Conservation (phyloP, 1,140 invertebrate genomes). For the Anastrepha ludens region DNA sequence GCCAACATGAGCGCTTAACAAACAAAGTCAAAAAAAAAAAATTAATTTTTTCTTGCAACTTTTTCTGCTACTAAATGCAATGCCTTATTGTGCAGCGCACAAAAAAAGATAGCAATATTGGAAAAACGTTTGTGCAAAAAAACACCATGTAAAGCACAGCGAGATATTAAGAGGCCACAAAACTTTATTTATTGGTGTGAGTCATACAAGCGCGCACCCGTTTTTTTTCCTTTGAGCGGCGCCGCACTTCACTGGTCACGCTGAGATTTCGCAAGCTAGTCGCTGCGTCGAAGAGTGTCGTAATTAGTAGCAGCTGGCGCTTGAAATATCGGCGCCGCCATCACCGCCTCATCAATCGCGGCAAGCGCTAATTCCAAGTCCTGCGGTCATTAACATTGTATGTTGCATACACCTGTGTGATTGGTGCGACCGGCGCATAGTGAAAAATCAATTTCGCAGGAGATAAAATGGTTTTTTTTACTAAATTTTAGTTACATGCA, state of each 20-base stretch:
- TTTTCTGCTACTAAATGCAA: not conserved
- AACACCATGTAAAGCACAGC: not conserved
- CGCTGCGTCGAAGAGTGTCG: not conserved
- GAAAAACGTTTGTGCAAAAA: not conserved
- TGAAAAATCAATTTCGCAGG: constrained; percentile 4
- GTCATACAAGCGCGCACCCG: not conserved
- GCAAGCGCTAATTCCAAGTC: not conserved
- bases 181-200: not conserved
- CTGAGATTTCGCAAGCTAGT: not conserved
- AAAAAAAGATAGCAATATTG: not conserved
- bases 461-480: not conserved
- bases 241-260: not conserved
- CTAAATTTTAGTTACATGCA: not conserved
- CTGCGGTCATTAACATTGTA: not conserved
- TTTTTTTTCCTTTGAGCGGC: not conserved
- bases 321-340: not conserved
- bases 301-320: constrained; percentile 30
- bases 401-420: constrained; percentile 21
- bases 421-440: not conserved
- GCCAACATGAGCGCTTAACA: constrained; percentile 19
- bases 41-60: not conserved
- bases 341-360: not conserved
- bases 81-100: not conserved
- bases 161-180: constrained; percentile 10
- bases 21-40: not conserved